Conservation (phyloP, 2,888 invertebrate genomes). For the Hipparchia semele region DNA sequence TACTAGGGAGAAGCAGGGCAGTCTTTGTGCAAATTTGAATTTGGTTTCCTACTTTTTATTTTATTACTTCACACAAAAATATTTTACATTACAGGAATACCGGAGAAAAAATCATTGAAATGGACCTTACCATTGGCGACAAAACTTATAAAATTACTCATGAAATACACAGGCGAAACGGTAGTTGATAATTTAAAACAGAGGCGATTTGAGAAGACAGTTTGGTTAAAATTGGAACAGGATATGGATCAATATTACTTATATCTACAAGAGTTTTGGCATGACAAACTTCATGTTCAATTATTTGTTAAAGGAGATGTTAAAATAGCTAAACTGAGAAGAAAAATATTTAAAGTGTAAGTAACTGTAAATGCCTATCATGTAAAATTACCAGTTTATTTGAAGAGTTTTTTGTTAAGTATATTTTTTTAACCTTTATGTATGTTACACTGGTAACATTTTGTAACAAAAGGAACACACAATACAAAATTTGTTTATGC, state of each 20-base stretch:
- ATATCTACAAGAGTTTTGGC: slow-evolving; percentile 63
- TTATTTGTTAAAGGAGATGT: slow-evolving; percentile 61
- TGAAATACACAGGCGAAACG: slow-evolving; percentile 53
- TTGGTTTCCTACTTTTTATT: not conserved
- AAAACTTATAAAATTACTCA: slow-evolving; percentile 57
- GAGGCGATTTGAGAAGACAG: slow-evolving; percentile 53
- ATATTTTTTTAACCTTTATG: too few species aligned
- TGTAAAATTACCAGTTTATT: too few species aligned
- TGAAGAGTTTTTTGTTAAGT: too few species aligned
- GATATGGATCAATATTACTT: slow-evolving; percentile 55
- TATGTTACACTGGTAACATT: too few species aligned
- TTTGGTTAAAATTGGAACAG: slow-evolving; percentile 60
- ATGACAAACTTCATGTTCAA: slow-evolving; percentile 60
- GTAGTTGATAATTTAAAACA: slow-evolving; percentile 59
- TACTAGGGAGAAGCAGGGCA: not conserved
- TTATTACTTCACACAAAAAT: not conserved
- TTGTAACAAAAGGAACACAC: too few species aligned
- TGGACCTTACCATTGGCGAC: slow-evolving; percentile 62
- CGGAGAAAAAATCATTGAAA: slow-evolving; percentile 50
- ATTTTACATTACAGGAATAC: slow-evolving; percentile 48
- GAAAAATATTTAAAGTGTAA: slow-evolving; percentile 59
- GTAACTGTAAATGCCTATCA: slow-evolving; percentile 33
- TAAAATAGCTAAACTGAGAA: slow-evolving; percentile 55
- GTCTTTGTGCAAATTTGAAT: not conserved
- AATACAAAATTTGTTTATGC: too few species aligned